These are phyloP conservation scores for Eciton burchellii DNA, from an alignment of 1,140 invertebrate genomes.

Conservation along the genomic window DNA sequence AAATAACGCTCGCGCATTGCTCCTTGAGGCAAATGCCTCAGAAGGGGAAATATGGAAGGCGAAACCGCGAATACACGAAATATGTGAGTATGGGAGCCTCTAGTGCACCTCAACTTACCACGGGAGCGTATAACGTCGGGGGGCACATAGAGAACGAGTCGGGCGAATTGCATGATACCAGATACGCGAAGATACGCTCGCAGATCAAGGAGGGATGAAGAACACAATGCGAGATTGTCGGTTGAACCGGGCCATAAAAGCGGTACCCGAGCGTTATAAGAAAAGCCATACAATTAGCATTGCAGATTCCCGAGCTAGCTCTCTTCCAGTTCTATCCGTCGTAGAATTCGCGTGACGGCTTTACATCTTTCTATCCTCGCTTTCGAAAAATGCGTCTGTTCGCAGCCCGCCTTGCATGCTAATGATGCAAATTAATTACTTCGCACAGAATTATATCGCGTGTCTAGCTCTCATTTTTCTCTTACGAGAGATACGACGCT, in stretches of 20 bases:
- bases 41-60: neutral
- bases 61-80: conserved; percentile 16
- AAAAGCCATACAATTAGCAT: conserved; percentile 63
- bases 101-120: conserved; percentile 27
- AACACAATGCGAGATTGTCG: conserved; percentile 54
- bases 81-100: conserved; percentile 19
- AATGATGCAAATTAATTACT: conserved; percentile 54
- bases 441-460: conserved; percentile 6
- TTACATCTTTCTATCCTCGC: neutral
- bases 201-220: conserved; percentile 43
- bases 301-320: conserved; percentile 37
- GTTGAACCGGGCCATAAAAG: conserved; percentile 58
- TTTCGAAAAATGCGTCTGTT: conserved; percentile 29
- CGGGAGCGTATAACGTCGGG: conserved; percentile 30
- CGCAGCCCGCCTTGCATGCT: conserved; percentile 6
- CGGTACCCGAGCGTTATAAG: conserved; percentile 53
- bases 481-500: neutral
- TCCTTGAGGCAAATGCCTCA: neutral
- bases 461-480: neutral
- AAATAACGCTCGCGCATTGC: neutral
- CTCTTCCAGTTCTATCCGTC: conserved; percentile 8
- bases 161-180: conserved; percentile 36
- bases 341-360: conserved; percentile 37
- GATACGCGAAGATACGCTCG: conserved; percentile 40
- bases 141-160: neutral